Evolutionary conservation across 2,888 invertebrate species (phyloP).

Genomic region (Aphelenchoides bicaudatus): DNA sequence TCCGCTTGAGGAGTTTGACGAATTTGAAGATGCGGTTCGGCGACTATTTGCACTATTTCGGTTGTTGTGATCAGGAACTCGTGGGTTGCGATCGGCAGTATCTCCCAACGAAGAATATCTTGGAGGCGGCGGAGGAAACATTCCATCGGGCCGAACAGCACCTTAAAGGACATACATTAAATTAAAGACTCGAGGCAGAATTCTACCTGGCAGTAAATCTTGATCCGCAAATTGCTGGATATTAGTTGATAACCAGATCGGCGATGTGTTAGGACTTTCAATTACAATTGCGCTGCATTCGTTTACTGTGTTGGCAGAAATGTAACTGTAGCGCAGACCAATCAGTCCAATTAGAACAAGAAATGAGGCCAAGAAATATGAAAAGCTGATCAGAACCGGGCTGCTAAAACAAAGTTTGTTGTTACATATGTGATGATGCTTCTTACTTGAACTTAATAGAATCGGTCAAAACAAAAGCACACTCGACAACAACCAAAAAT

Average conservation of each 20-base stretch:
- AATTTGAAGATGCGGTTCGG: too few relatives aligned
- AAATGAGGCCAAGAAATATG: conserved; percentile 30
- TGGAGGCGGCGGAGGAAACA: conserved; percentile 29
- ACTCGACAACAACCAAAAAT: conserved; percentile 26
- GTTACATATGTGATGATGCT: conserved; percentile 1
- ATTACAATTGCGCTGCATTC: neutral
- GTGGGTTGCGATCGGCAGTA: too few relatives aligned
- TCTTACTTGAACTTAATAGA: too few relatives aligned
- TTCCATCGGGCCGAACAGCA: conserved; percentile 7
- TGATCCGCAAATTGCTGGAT: conserved; percentile 10
- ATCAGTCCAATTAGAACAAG: conserved; percentile 26
- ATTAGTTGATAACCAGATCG: conserved; percentile 18
- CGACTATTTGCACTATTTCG: too few relatives aligned
- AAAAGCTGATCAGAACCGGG: conserved; percentile 29
- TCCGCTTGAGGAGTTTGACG: too few relatives aligned
- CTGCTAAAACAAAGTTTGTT: conserved; percentile 20
- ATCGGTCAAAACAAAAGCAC: conserved; percentile 23
- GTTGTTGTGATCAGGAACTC: too few relatives aligned
- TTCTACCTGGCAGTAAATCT: conserved; percentile 1
- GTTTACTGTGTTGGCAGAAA: neutral
- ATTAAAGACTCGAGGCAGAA: neutral
- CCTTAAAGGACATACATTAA: conserved; percentile 5
- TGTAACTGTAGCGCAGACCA: conserved; percentile 25
- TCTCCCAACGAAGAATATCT: conserved; percentile 28
- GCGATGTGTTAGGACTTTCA: conserved; percentile 2